These are phyloP conservation scores for Antennarius striatus DNA, from an alignment of 2,113 vertebrate genomes.

Conservation along the genomic window DNA sequence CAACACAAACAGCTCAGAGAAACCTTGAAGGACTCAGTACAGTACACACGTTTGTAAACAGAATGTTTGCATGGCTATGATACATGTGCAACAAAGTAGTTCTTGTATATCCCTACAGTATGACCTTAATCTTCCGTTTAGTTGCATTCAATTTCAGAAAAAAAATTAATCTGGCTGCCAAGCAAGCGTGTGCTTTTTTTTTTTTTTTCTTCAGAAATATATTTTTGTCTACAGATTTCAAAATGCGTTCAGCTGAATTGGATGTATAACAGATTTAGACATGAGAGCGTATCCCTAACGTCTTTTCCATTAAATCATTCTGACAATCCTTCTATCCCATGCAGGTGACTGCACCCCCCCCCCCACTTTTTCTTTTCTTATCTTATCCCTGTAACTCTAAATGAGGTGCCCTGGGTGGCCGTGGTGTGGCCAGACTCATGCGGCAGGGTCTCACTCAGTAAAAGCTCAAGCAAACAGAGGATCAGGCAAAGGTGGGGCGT, in stretches of 20 bases:
- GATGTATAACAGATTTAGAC: constrained; percentile 74
- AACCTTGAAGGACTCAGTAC: constrained; percentile 53
- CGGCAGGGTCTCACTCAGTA: constrained; percentile 82
- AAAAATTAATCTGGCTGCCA: constrained; percentile 72
- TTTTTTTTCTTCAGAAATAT: constrained; percentile 44
- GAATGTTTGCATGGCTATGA: constrained; percentile 66
- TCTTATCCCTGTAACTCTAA: constrained; percentile 73
- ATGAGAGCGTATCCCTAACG: constrained; percentile 67
- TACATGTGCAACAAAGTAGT: constrained; percentile 74
- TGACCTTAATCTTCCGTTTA: constrained; percentile 63
- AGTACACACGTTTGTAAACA: constrained; percentile 66
- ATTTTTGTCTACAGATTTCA: constrained; percentile 65
- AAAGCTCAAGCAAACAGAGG: constrained; percentile 90
- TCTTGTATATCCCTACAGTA: constrained; percentile 56
- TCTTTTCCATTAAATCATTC: constrained; percentile 44
- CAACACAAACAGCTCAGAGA: constrained; percentile 57
- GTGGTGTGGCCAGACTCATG: constrained; percentile 79
- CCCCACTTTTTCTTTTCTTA: constrained; percentile 52
- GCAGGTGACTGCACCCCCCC: constrained; percentile 52
- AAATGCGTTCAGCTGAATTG: constrained; percentile 71
- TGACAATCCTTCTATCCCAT: constrained; percentile 39
- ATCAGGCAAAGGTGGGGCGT: constrained; percentile 80
- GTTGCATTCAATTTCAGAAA: constrained; percentile 71
- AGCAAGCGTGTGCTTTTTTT: constrained; percentile 82
- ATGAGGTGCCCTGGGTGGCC: constrained; percentile 75